Base-by-base conservation (phyloP, 2,113 vertebrate species). In the Hydrochoerus hydrochaeris region DNA sequence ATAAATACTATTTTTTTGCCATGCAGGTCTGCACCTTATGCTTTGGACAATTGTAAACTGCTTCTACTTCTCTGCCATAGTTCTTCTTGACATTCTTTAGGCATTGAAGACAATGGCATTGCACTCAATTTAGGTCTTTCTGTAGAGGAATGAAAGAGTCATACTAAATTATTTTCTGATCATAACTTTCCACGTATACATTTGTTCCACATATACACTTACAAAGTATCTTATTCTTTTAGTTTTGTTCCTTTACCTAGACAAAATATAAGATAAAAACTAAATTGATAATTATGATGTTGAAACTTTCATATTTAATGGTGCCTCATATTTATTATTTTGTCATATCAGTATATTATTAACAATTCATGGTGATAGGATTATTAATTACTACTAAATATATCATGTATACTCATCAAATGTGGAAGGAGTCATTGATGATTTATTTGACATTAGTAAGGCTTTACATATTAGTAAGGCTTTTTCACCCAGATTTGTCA, bases 391-490 rank as follows among this genome's bases (percentile, higher is more conserved):
- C 24, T 90, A 38, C 22, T 77, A 78, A 84, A 54, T 93, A 71
- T 57, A 62, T 60, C 12, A 22, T 63, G 12, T 38, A 41, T 19
- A 38, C 19, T 17, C 30, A 35, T 67, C 8, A 84, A 69, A 3
- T 32, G 30, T 80, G 20, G 24, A 87, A 63, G 20, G 32, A 88
- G 30, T 41, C 16, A 88, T 24, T 88, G 26, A 26, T 62, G 4
- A 35, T 91, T 73, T n/a, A 1, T 85, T 91, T 85, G 30, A 94
- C 26, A 49, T 49, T 90, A 92, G 35, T 24, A 73, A 95, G 54
- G 26, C 49, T 88, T 14, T 65, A 41, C 26, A 2, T 57, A 41
- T 81, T 22, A 2, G 46, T 96, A 58, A 81, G 30, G n/a, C 8
- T 88, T 41, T 35, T 80, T 81, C 6, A 54, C 19, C 78, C 30